Base-by-base conservation (phyloP, 2,113 vertebrate species). In the Nanorana parkeri region DNA sequence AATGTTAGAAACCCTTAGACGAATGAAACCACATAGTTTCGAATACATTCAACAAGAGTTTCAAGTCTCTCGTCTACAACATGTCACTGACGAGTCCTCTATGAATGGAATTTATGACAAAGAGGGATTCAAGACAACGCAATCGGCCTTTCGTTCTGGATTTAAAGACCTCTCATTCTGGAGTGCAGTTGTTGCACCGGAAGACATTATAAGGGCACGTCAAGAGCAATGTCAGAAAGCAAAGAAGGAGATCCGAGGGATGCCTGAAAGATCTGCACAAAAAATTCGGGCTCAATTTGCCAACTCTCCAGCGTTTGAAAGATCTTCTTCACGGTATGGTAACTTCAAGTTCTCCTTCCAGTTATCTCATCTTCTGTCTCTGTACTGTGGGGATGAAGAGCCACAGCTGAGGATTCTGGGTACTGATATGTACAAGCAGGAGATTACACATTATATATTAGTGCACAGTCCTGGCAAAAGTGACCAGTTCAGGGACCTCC, bases 401-500 rank as follows among this genome's bases (percentile, higher is more conserved):
- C 78, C 78, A 13, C 54, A 60, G 66, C 32, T 80, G 66, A 69
- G 21, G 66, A 68, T 80, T 8, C 17, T 80, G 66, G 78, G 66
- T 55, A 80, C 78, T 36, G 66, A 56, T 17, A 17, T 69, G 65
- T 80, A 51, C 55, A 80, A 29, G 47, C 78, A 47, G 55, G 66
- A 80, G 66, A 80, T 80, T 20, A 64, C 32, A 15, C 78, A 80
- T 55, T 58, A 55, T 24, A 55, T 79, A 58, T 13, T 79, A 17
- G 65, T 80, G n/a, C 66, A 61, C 15, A 61, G 78, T 61, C 78
- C 78, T 61, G 16, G 52, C 17, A 6, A 13, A 2, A 32, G 23
- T 10, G 6, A 47, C 3, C 15, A 8, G 16, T 80, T 60, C 6
- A 21, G 28, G 17, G 36, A 63, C 32, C 32, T 80, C n/a, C 55